These are phyloP conservation scores for Trinorchestia longiramus DNA, from an alignment of 1,140 invertebrate genomes.

Conservation along the genomic window DNA sequence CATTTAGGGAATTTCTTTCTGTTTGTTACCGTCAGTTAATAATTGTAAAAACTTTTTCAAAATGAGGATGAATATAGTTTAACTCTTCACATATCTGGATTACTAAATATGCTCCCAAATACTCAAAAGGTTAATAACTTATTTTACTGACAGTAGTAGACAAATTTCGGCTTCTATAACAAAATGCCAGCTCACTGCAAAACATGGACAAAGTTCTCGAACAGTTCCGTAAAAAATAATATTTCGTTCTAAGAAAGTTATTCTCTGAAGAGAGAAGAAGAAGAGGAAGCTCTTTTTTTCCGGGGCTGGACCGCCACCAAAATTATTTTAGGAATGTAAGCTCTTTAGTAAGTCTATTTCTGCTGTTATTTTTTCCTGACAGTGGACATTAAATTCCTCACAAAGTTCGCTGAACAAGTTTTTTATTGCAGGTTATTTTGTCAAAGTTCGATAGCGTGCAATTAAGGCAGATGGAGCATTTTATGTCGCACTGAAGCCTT, in stretches of 20 bases:
- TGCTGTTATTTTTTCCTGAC: not conserved
- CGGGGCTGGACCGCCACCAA: not conserved
- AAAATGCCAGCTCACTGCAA: not conserved
- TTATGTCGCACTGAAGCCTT: not conserved
- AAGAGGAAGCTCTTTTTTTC: not conserved
- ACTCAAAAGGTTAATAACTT: no score
- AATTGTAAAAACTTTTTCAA: no score
- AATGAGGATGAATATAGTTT: no score
- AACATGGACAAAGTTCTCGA: not conserved
- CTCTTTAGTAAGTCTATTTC: constrained; percentile 17
- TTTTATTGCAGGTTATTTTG: constrained; percentile 44
- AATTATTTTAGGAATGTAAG: constrained; percentile 44
- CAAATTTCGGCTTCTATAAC: not conserved
- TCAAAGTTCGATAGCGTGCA: constrained; percentile 51
- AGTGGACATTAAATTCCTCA: constrained; percentile 25
- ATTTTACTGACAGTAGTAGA: not conserved
- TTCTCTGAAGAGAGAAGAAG: not conserved
- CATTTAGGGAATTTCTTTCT: no score
- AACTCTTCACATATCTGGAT: no score
- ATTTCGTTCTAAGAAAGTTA: not conserved
- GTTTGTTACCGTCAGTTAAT: no score
- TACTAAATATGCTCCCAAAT: no score
- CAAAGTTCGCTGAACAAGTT: constrained; percentile 10
- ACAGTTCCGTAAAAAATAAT: not conserved
- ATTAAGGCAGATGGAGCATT: constrained; percentile 32